Percentiles rank a stretch among this genome's conserved stretches.
Evolutionary conservation across 2,113 vertebrate genomes (phyloP).

Genomic region (Sarotherodon lohbergeri): DNA sequence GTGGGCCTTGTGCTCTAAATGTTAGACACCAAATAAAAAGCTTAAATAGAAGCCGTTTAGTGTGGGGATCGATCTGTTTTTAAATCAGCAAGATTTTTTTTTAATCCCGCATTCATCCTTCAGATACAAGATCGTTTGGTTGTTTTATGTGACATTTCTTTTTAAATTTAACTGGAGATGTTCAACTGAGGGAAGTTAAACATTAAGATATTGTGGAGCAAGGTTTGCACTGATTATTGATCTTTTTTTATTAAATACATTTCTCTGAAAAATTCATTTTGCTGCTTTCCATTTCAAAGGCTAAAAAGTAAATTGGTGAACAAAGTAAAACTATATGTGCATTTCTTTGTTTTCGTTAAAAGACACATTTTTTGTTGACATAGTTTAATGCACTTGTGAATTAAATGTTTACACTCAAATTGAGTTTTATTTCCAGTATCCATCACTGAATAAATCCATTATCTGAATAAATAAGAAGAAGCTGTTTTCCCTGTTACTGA

Average conservation of each 20-base stretch:
- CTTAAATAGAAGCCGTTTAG: background rate
- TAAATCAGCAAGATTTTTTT: background rate
- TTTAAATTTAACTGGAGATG: background rate
- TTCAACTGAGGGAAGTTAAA: background rate
- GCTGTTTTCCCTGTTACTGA: background rate
- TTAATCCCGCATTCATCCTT: background rate
- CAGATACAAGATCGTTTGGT: fast-evolving
- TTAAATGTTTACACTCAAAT: background rate
- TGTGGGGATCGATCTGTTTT: background rate
- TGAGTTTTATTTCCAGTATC: background rate
- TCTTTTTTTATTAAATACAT: background rate
- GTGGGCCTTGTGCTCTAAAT: background rate
- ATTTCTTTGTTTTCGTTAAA: background rate
- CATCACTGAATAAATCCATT: background rate
- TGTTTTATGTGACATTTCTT: background rate
- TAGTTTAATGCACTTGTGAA: background rate
- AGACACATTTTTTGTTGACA: background rate
- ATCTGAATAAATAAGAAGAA: background rate
- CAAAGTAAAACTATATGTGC: background rate
- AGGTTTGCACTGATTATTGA: background rate
- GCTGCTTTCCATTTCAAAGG: background rate
- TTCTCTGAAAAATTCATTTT: background rate
- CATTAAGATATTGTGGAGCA: background rate
- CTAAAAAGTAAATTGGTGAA: background rate
- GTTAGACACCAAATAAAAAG: background rate